Percentiles rank a stretch among this genome's conserved stretches.
Evolutionary conservation across 2,113 vertebrate species (phyloP).

Genomic region (Penelope pileata): DNA sequence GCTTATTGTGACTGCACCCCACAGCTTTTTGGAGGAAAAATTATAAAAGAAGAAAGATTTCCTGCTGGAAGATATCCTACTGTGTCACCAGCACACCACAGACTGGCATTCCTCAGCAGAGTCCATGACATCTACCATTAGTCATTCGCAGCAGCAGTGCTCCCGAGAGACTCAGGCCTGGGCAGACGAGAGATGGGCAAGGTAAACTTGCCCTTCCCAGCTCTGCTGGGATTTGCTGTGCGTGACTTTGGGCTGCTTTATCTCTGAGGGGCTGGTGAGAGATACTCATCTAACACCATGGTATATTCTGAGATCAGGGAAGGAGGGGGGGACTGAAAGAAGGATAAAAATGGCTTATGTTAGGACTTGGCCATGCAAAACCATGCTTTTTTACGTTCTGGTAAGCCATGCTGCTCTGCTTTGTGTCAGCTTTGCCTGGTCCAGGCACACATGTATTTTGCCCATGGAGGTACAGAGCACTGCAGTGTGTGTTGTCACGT

Average conservation of each 20-base stretch:
- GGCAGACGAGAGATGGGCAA: not conserved
- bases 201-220: not conserved
- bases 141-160: conserved; percentile 1
- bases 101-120: not conserved
- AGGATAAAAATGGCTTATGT: not conserved
- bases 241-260: not conserved
- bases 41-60: not conserved
- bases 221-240: not conserved
- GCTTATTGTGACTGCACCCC: not conserved
- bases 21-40: not conserved
- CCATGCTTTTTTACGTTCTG: not conserved
- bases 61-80: not conserved
- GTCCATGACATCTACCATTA: not conserved
- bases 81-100: not conserved
- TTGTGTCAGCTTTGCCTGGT: not conserved
- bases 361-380: not conserved
- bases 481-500: not conserved
- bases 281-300: not conserved
- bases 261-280: not conserved
- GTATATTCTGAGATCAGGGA: not conserved
- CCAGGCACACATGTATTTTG: rapidly evolving
- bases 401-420: not conserved
- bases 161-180: not conserved
- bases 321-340: not conserved
- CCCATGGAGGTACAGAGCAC: not conserved